phyloP scores from a whole-genome alignment of 1,140 invertebrate species.

The Cepaea nemoralis region DNA sequence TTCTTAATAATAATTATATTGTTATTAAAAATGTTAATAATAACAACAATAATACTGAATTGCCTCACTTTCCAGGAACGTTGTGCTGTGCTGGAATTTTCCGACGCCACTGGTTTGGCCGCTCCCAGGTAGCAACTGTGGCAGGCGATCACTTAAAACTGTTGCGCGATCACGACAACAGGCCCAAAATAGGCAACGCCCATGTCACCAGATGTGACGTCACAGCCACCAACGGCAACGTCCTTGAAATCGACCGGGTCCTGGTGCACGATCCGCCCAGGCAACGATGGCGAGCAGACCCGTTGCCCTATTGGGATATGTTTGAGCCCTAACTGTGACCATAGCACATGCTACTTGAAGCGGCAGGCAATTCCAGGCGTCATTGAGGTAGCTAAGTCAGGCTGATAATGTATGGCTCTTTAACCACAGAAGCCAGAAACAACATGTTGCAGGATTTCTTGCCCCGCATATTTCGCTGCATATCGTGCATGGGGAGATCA shows the following conservation, averaged over 20 bases:
- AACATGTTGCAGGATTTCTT: too few relatives aligned
- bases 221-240: slow-evolving; percentile 75
- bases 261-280: slow-evolving; percentile 48
- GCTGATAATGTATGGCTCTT: too few relatives aligned
- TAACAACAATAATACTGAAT: too few relatives aligned
- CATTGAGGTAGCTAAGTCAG: too few relatives aligned
- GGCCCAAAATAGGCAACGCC: slow-evolving; percentile 35
- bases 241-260: slow-evolving; percentile 74
- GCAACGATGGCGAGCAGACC: neutral
- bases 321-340: neutral
- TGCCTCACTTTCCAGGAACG: slow-evolving; percentile 33
- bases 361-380: too few relatives aligned
- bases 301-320: neutral
- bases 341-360: too few relatives aligned
- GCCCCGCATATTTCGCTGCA: too few relatives aligned
- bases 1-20: neutral
- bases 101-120: slow-evolving; percentile 29
- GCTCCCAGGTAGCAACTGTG: slow-evolving; percentile 29
- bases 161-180: slow-evolving; percentile 36
- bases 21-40: neutral
- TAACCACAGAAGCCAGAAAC: too few relatives aligned
- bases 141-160: slow-evolving; percentile 36
- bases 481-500: too few relatives aligned
- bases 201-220: slow-evolving; percentile 67
- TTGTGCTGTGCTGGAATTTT: slow-evolving; percentile 54